Conservation (phyloP, 2,888 invertebrate genomes). For the Caenorhabditis becei region DNA sequence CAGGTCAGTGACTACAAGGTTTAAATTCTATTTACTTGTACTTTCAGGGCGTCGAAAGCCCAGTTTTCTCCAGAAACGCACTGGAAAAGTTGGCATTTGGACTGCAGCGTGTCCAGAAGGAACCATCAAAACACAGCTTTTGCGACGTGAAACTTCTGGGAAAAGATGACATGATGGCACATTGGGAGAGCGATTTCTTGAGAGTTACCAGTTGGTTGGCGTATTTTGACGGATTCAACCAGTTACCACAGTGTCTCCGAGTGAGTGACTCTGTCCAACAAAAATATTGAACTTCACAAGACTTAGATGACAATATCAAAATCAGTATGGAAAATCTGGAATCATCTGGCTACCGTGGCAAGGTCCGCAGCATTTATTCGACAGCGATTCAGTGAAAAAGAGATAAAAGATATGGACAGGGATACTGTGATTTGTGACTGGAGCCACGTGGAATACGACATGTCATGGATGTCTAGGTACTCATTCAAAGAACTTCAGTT, state of each 20-base stretch:
- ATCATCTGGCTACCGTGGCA: slow-evolving; percentile 18
- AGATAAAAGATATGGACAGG: slow-evolving; percentile 14
- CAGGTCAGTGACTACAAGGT: background rate
- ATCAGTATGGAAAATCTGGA: slow-evolving; percentile 44
- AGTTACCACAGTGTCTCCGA: slow-evolving; percentile 33
- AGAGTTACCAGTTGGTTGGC: slow-evolving; percentile 50
- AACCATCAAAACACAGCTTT: too few relatives aligned
- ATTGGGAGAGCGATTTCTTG: slow-evolving; percentile 38
- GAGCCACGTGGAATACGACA: slow-evolving; percentile 26
- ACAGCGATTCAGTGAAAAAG: background rate
- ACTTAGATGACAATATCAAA: slow-evolving; percentile 40
- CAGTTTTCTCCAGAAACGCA: background rate
- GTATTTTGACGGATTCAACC: slow-evolving; percentile 47
- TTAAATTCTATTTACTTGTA: background rate
- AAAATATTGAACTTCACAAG: background rate
- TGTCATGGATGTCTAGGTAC: slow-evolving; percentile 32
- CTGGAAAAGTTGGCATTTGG: background rate
- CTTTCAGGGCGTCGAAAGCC: background rate
- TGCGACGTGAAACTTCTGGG: background rate
- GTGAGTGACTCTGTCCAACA: slow-evolving; percentile 4
- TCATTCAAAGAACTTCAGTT: slow-evolving; percentile 16
- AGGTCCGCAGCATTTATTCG: background rate
- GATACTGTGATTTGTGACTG: slow-evolving; percentile 13
- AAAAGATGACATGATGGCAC: background rate
- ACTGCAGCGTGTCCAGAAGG: background rate